Evolutionary conservation across 2,113 vertebrate genomes (phyloP).

Genomic region (Vulpes vulpes): DNA sequence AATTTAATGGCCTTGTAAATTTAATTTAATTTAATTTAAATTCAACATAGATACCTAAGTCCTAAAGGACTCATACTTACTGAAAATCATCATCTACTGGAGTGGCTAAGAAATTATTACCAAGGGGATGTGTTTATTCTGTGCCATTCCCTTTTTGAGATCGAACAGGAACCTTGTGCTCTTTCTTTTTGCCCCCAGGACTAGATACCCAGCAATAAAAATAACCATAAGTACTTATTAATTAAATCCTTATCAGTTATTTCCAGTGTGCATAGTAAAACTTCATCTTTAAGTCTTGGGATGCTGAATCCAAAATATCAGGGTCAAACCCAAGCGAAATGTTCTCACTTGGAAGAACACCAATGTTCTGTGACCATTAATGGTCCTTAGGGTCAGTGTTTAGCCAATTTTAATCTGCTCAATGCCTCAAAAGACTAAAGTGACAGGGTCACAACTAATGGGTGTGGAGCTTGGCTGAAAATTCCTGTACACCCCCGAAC

Average conservation of each 20-base stretch:
- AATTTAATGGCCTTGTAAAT: neutral
- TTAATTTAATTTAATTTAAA: no score
- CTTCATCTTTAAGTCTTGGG: constrained; percentile 38
- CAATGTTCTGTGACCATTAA: constrained; percentile 71
- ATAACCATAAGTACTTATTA: constrained; percentile 44
- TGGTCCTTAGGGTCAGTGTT: neutral
- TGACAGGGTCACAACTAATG: neutral
- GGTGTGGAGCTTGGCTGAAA: neutral
- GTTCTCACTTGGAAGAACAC: constrained; percentile 61
- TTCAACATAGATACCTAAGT: constrained; percentile 14
- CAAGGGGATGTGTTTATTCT: constrained; percentile 60
- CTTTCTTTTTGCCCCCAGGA: constrained; percentile 60
- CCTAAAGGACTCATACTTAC: constrained; percentile 53
- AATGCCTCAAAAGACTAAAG: neutral
- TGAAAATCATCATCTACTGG: constrained; percentile 43
- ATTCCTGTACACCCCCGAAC: neutral
- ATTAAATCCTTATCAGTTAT: constrained; percentile 54
- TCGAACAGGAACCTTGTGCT: constrained; percentile 57
- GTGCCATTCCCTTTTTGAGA: constrained; percentile 49
- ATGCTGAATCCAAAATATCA: constrained; percentile 62
- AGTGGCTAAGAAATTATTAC: constrained; percentile 19
- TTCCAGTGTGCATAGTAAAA: neutral
- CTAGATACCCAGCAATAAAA: constrained; percentile 65
- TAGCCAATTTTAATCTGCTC: constrained; percentile 26
- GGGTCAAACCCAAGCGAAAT: constrained; percentile 47